A percentile compares a stretch with the other conserved stretches of the same genome.
Conservation (phyloP, 2,888 invertebrate species). For the Altica lythri region DNA sequence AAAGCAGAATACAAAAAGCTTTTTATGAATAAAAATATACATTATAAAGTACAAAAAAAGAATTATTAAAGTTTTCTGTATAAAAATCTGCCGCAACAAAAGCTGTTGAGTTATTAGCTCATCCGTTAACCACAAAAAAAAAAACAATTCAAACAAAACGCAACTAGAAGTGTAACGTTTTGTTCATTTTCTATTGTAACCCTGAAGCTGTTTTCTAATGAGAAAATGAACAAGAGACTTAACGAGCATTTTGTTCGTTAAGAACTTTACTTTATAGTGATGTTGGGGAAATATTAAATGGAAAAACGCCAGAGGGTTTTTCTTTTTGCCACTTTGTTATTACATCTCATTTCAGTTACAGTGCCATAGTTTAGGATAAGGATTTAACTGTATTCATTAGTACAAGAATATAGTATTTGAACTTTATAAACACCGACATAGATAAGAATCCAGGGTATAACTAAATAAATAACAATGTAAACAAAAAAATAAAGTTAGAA, state of each 20-base stretch:
- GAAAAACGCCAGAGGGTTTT: constrained; percentile 9
- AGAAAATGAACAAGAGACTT: constrained; percentile 22
- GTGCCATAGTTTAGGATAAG: no score
- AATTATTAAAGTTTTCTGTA: no score
- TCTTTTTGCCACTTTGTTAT: constrained; percentile 9
- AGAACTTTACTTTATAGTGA: constrained; percentile 13
- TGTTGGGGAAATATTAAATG: constrained; percentile 6
- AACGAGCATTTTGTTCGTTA: constrained; percentile 25
- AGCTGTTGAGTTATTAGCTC: constrained; percentile 6
- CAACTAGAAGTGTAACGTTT: constrained; percentile 14
- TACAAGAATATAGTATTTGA: no score
- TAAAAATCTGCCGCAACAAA: no score
- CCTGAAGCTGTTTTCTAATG: constrained; percentile 9
- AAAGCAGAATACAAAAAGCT: no score
- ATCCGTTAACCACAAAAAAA: constrained; percentile 2
- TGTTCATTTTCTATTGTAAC: constrained; percentile 8
- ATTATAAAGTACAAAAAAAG: no score
- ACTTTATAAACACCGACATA: no score
- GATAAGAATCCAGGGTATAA: no score
- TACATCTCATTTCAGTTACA: constrained; percentile 1
- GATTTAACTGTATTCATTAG: no score
- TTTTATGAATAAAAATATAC: no score
- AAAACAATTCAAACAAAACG: constrained; percentile 10
- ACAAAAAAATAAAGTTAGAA: no score
- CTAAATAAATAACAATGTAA: no score